phyloP scores from a whole-genome alignment of 2,113 vertebrate species.

The Euleptes europaea region DNA sequence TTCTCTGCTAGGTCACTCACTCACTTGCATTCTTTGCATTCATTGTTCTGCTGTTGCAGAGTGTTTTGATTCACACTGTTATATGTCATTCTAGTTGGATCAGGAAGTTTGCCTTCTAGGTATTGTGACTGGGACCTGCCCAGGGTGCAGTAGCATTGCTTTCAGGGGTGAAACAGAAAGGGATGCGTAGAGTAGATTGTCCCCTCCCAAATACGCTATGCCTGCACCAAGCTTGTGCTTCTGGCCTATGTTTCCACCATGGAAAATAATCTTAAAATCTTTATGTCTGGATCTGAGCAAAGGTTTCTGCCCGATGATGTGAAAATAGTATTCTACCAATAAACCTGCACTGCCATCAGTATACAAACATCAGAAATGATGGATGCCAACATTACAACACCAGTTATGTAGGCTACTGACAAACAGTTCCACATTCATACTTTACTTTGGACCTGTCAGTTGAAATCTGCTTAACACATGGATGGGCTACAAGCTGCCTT shows the following conservation, averaged over 20 bases:
- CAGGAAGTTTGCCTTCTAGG: not conserved
- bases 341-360: not conserved
- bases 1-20: not conserved
- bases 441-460: not conserved
- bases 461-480: not conserved
- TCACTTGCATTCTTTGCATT: constrained; percentile 16
- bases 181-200: not conserved
- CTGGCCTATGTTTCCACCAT: not conserved
- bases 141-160: not conserved
- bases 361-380: not conserved
- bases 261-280: not conserved
- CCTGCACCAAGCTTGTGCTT: not conserved
- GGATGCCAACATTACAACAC: not conserved
- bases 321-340: not conserved
- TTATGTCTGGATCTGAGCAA: not conserved
- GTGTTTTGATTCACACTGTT: constrained; percentile 11
- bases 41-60: constrained; percentile 22
- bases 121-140: constrained; percentile 7
- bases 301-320: not conserved
- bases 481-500: not conserved
- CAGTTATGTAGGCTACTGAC: not conserved
- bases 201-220: not conserved
- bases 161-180: not conserved
- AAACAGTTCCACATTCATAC: not conserved
- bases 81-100: constrained; percentile 45